A percentile compares a stretch with the other conserved stretches of the same genome.
phyloP scores from a whole-genome alignment of 2,888 invertebrate species.

The Aquatica leii region DNA sequence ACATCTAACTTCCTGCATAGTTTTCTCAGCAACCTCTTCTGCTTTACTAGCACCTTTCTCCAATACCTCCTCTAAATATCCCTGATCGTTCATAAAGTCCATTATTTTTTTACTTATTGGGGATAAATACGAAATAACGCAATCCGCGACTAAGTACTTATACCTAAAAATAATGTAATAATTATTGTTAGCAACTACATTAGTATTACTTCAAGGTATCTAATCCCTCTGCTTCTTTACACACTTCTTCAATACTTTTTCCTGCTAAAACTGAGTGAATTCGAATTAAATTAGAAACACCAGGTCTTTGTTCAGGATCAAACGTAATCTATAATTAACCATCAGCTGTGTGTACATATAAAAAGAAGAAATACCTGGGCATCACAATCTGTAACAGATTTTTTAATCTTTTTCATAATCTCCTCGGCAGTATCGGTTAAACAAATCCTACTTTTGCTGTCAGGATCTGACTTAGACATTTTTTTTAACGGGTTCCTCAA shows the following conservation, averaged over 20 bases:
- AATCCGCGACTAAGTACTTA: constrained; percentile 76
- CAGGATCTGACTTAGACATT: constrained; percentile 96
- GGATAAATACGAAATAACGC: constrained; percentile 71
- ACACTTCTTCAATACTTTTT: constrained; percentile 72
- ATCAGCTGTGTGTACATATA: neutral
- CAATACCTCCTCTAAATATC: constrained; percentile 70
- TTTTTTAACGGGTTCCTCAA: constrained; percentile 88
- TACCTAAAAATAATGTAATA: constrained; percentile 62
- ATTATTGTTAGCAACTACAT: neutral
- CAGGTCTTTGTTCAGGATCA: constrained; percentile 80
- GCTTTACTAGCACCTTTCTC: constrained; percentile 67
- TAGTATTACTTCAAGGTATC: constrained; percentile 76
- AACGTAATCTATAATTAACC: constrained; percentile 70
- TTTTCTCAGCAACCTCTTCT: constrained; percentile 63
- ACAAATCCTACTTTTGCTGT: constrained; percentile 80
- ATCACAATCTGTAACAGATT: constrained; percentile 90
- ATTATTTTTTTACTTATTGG: constrained; percentile 73
- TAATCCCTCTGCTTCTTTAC: constrained; percentile 67
- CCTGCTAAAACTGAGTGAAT: constrained; percentile 82
- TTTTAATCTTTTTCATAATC: constrained; percentile 78
- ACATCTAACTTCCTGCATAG: constrained; percentile 66
- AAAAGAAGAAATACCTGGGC: neutral
- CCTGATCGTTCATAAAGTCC: constrained; percentile 67
- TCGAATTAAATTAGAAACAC: constrained; percentile 87
- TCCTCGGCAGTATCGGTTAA: constrained; percentile 78